Percentiles rank a stretch among this genome's conserved stretches.
Evolutionary conservation across 2,888 invertebrate genomes (phyloP).

Genomic region (Drosophila subsilvestris): DNA sequence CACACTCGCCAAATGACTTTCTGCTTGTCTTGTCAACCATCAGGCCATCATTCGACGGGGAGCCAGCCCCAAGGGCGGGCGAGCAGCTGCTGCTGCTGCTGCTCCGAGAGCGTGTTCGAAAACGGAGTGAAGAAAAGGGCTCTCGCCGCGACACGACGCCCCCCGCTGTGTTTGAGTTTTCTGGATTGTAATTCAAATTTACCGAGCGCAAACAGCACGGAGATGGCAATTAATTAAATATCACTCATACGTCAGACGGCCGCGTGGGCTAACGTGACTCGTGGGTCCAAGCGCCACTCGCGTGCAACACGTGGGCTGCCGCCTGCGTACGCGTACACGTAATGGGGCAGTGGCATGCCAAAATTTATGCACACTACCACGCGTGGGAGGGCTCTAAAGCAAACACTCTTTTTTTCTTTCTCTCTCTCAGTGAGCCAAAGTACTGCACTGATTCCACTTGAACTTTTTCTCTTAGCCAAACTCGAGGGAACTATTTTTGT

Average conservation of each 20-base stretch:
- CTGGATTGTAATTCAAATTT: conserved; percentile 26
- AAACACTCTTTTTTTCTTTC: not conserved
- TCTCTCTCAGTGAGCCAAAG: not conserved
- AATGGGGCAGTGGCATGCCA: conserved; percentile 22
- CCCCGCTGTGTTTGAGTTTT: conserved; percentile 18
- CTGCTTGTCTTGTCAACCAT: conserved; percentile 25
- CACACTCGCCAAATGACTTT: conserved; percentile 20
- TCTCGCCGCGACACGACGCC: not conserved
- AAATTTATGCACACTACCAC: not conserved
- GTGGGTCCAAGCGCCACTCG: conserved; percentile 7
- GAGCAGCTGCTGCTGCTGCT: not conserved
- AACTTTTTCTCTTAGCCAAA: not conserved
- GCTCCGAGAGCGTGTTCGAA: conserved; percentile 13
- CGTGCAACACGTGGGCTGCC: conserved; percentile 27
- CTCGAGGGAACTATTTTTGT: not conserved
- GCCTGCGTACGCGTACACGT: conserved; percentile 11
- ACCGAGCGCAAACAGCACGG: conserved; percentile 36
- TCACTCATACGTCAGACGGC: conserved; percentile 60
- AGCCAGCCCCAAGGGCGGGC: conserved; percentile 8
- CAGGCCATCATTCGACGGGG: conserved; percentile 13
- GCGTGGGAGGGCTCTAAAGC: conserved; percentile 1
- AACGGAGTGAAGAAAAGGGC: not conserved
- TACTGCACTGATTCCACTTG: not conserved
- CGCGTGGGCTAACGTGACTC: conserved; percentile 17
- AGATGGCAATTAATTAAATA: conserved; percentile 70